phyloP scores from a whole-genome alignment of 2,113 vertebrate species.

The Nothocercus nigrocapillus region DNA sequence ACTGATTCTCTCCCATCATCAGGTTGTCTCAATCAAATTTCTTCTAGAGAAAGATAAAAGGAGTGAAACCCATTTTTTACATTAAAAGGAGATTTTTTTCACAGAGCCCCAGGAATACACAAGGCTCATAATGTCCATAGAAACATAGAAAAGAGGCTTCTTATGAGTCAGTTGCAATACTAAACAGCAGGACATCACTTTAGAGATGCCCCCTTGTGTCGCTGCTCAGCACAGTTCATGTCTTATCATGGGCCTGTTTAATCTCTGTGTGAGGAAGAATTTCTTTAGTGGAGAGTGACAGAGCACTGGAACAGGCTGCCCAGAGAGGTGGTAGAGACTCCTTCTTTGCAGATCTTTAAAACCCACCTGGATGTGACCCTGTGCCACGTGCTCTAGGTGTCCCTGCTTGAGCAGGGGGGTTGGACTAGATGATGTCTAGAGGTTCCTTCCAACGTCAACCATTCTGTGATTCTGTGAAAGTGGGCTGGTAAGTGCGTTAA shows the following conservation, averaged over 20 bases:
- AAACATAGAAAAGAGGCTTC: not conserved
- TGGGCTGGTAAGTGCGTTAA: fast-evolving
- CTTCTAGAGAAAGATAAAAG: not conserved
- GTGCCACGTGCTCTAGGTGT: too few species aligned
- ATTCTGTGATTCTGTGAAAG: not conserved
- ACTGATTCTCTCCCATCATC: not conserved
- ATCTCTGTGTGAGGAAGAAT: too few species aligned
- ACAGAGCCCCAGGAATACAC: not conserved
- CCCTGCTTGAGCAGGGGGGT: too few species aligned
- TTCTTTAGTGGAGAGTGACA: too few species aligned
- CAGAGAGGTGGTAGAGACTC: too few species aligned
- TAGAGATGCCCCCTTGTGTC: not conserved
- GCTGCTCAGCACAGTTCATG: not conserved
- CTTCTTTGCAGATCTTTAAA: too few species aligned
- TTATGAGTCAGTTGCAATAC: not conserved
- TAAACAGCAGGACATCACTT: not conserved
- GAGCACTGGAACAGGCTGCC: too few species aligned
- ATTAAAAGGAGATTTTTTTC: not conserved
- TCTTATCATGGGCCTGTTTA: not conserved
- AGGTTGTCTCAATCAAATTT: not conserved
- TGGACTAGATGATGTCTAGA: too few species aligned
- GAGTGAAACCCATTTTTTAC: not conserved
- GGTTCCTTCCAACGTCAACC: too few species aligned
- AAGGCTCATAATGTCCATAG: not conserved
- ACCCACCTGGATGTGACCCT: too few species aligned